Evolutionary conservation across 2,113 vertebrate species (phyloP).

Genomic region (Emberiza fucata): DNA sequence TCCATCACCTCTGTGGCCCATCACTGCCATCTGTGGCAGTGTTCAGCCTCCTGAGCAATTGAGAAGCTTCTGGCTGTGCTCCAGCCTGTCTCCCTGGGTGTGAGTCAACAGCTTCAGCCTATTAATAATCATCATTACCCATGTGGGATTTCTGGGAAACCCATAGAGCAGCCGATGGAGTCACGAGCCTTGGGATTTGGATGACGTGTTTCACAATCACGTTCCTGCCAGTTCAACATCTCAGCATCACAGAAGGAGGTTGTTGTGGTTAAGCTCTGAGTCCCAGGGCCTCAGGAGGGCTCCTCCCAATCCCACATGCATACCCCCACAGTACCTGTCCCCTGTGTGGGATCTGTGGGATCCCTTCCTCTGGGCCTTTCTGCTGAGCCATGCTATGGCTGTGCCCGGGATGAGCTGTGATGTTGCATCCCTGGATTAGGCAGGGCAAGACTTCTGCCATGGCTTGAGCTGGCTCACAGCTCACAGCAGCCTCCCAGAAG

Average conservation of each 20-base stretch:
- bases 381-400: neutral
- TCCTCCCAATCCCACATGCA: neutral
- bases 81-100: slow-evolving; percentile 35
- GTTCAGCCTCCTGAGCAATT: neutral
- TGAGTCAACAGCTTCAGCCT: slow-evolving; percentile 48
- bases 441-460: neutral
- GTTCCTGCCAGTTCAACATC: neutral
- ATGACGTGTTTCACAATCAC: neutral
- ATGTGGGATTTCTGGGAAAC: slow-evolving; percentile 38
- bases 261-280: neutral
- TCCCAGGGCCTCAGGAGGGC: neutral
- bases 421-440: neutral
- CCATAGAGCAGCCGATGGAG: neutral
- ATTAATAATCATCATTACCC: slow-evolving; percentile 51
- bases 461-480: neutral
- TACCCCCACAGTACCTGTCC: neutral
- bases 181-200: slow-evolving; percentile 4
- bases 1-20: neutral
- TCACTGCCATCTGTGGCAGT: slow-evolving; percentile 8
- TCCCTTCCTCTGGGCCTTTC: neutral
- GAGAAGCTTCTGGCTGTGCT: slow-evolving; percentile 19
- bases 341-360: neutral
- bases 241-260: neutral
- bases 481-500: neutral
- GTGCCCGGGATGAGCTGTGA: neutral